A percentile compares a stretch with the other conserved stretches of the same genome.
phyloP scores from a whole-genome alignment of 2,113 vertebrate genomes.

The Halichoerus grypus region DNA sequence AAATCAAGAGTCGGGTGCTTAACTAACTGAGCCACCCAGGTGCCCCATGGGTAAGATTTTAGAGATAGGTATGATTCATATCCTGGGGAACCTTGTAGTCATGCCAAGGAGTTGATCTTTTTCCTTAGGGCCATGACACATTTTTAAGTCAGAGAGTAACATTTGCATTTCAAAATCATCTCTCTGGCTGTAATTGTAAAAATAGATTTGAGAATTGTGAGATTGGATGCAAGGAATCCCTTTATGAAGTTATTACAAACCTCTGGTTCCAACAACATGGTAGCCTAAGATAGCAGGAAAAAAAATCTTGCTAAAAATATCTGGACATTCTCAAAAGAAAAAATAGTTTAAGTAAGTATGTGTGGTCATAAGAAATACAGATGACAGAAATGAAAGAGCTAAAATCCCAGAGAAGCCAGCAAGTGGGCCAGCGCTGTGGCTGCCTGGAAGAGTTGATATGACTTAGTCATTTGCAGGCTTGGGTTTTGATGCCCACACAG shows the following conservation, averaged over 20 bases:
- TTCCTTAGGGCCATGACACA: neutral
- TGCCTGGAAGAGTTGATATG: neutral
- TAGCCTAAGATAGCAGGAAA: neutral
- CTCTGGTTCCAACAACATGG: constrained; percentile 3
- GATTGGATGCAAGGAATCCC: neutral
- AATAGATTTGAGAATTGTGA: constrained; percentile 14
- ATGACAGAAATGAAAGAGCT: constrained; percentile 20
- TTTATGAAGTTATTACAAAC: constrained; percentile 7
- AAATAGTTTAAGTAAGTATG: neutral
- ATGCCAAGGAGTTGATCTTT: neutral
- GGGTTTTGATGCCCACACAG: neutral
- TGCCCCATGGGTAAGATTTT: neutral
- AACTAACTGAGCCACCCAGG: neutral
- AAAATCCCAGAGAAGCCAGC: constrained; percentile 2
- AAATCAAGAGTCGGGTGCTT: neutral
- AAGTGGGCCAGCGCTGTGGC: neutral
- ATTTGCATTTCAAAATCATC: constrained; percentile 54
- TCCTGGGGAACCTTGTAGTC: neutral
- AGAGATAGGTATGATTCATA: neutral
- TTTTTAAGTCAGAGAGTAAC: constrained; percentile 3
- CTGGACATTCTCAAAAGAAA: constrained; percentile 14
- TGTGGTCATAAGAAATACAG: constrained; percentile 26
- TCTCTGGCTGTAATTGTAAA: constrained; percentile 45
- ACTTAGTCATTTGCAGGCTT: neutral
- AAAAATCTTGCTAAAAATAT: constrained; percentile 1